Base-by-base conservation (phyloP, 2,888 invertebrate genomes). In the Volucella bombylans region DNA sequence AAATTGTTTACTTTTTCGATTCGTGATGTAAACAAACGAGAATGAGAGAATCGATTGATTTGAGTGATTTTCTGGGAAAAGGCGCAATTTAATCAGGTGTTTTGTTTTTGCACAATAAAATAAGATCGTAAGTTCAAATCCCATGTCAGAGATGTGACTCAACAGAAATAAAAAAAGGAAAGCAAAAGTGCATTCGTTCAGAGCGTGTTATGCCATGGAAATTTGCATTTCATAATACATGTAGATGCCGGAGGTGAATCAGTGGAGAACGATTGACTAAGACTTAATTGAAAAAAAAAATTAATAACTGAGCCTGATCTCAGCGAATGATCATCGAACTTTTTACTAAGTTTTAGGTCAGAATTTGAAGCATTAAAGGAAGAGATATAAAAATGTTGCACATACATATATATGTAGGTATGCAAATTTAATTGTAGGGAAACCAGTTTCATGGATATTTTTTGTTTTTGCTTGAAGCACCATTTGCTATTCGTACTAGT, bases 1-100 rank as follows among this genome's bases (percentile, higher is more conserved):
- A 82, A 80, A 64, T 61, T 55, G 67, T 68, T 78, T 77, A 65
- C 65, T 76, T 31, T 31, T 65, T 62, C 61, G 59, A 77, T 71
- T 59, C 41, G 49, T 14, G 8, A 18, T 52, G 64, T 71, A 67
- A 52, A 69, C 52, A 31, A 31, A 6, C 31, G 31, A 31, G 31
- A 31, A 31, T 31, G 31, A 31, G 31, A 59, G 59, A 41, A 31
- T 49, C 23, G 49, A 45, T 10, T 49, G 15, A 62, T 12, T 31
- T 11, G 15, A 18, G 31, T 10, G 15, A 9, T 9, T 43, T 54
- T 31, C n/a, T 23, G 0, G 1, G 10, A n/a, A 52, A 43, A 67
- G 41, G 45, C 45, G 47, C 45, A 47, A 62, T 18, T n/a, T 14
- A 31, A 55, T 72, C 54, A 64, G 52, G 45, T 62, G 41, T 43